Evolutionary conservation across 2,888 invertebrate species (phyloP), one percentile per base, ranked within the genome.

Genomic region (Drosophila incognita): DNA sequence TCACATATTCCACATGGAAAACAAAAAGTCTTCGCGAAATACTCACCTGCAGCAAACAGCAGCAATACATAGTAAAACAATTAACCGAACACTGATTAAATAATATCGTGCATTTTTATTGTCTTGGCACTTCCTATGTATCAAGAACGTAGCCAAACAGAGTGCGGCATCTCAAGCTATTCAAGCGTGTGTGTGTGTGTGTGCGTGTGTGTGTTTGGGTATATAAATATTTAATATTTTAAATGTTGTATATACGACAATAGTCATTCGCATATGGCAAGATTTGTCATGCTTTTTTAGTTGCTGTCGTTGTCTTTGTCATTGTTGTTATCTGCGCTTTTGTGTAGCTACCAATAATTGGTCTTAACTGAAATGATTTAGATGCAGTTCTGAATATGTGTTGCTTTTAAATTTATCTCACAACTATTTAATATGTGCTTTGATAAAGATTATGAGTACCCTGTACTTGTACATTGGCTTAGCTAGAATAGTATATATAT

Each of bases 101-200:
- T 72, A 80, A 74, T 89, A 89, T 87, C 80, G 87, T 85, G 87
- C 85, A 87, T 77, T 89, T 89, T 74, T 84, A 86, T 86, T 89
- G 87, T 88, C 72, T 83, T 79, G 64, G 5, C 42, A 85, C 81
- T 85, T 85, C 89, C 85, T 85, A 85, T 85, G 75, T 85, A 82
- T 48, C 4, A 31, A 62, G 66, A 72, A 69, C 70, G 73, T 56
- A 69, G 67, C 61, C 74, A 73, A 74, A 61, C 69, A 82, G 87
- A 68, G 72, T 56, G 76, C 68, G 76, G 67, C 83, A 86, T 82
- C 89, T 75, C 42, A 27, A 42, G 56, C 66, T 35, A 21, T 42
- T 40, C 31, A 31, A 31, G 31, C 31, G 8, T n/a, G 18, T 38
- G 46, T 42, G 18, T 38, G 46, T 42, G 42, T 21, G 21, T 38